These are phyloP conservation scores for Acropora yongei DNA, from an alignment of 64 coral and sea anemone species.

Conservation along the genomic window DNA sequence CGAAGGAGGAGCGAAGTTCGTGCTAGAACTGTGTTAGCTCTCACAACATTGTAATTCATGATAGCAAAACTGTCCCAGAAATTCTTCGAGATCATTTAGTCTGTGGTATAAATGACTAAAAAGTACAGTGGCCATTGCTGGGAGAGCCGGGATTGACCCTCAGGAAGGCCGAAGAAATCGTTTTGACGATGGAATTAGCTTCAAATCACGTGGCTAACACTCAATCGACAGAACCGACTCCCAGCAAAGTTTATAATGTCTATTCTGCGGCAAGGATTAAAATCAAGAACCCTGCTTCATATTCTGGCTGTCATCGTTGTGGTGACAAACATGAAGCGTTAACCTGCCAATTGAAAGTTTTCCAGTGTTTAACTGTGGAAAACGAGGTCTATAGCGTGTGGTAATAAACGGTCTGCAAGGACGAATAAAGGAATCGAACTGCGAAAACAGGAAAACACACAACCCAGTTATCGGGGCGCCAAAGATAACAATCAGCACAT, in stretches of 20 bases:
- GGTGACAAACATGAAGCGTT: conserved; percentile 47
- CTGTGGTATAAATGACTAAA: too few relatives aligned
- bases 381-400: conserved; percentile 53
- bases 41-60: too few relatives aligned
- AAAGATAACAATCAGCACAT: conserved; percentile 18
- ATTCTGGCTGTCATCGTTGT: conserved; percentile 65
- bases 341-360: conserved; percentile 36
- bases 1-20: too few relatives aligned
- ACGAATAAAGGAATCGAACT: conserved; percentile 5
- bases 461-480: not conserved
- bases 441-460: not conserved
- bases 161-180: conserved; percentile 61
- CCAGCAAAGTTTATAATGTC: conserved; percentile 32
- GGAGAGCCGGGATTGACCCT: not conserved
- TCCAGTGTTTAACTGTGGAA: conserved; percentile 55
- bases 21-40: too few relatives aligned
- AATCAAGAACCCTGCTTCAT: not conserved
- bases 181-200: conserved; percentile 49
- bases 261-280: not conserved
- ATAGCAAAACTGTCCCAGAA: too few relatives aligned
- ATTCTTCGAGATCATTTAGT: too few relatives aligned
- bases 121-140: too few relatives aligned
- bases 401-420: not conserved
- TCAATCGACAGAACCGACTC: not conserved
- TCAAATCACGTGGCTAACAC: not conserved